Evolutionary conservation across 2,113 vertebrate genomes (phyloP), one percentile per base, ranked within the genome.

Genomic region (Embiotoca jacksoni): DNA sequence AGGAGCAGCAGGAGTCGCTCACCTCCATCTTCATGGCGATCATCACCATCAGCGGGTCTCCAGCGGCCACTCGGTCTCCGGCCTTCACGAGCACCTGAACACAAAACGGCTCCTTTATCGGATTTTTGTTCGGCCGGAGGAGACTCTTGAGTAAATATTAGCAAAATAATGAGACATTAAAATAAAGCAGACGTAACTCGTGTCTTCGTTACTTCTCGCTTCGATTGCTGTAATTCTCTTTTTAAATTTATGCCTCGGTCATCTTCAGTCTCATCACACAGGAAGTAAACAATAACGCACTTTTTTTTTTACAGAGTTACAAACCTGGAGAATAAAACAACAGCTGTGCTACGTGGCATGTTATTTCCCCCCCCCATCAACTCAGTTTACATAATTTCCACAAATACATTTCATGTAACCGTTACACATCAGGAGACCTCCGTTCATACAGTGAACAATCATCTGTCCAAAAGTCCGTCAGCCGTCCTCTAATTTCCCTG

Each of bases 21-120:
- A 99, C 98, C 96, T 99, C 98, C 98, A 99, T 99, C 92, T 99
- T 99, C 98, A 99, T 99, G 76, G 98, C 97, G n/a, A 95, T 97
- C 98, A 99, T 99, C 58, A 99, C 96, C 95, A 99, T 92, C 3
- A 99, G 91, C 3, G 97, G 89, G 61, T 98, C 98, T 89, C 98
- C 97, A 33, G 82, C 86, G 71, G 95, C 90, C 16, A 99, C 98
- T 59, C 70, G 92, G 90, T 99, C 98, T 33, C 98, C 98, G 3
- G 86, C 95, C 90, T 98, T 98, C 83, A 99, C 97, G 60, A 99
- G 93, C 33, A 99, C 96, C 98, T 99, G 86, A 63, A 86, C 60
- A 35, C 75, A 87, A 52, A 9, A 58, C 37, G 60, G 23, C 14
- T 31, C 3, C 4, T 36, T 41, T 4, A 14, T 53, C 7, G 30